A percentile compares a stretch with the other conserved stretches of the same genome.
Evolutionary conservation across 1,140 invertebrate species (phyloP).

Genomic region (Zelostemma sp.): DNA sequence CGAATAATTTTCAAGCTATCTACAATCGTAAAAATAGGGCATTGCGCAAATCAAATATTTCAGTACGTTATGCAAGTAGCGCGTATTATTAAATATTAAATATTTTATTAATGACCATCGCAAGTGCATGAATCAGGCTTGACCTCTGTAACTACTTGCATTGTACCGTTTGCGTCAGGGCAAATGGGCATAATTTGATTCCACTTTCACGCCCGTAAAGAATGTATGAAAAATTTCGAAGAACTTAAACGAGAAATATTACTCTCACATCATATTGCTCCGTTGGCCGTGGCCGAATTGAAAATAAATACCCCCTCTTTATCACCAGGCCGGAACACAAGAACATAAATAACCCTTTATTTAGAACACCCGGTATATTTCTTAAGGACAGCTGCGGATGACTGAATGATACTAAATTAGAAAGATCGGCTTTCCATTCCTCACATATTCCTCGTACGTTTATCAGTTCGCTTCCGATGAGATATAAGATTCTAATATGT

Average conservation of each 20-base stretch:
- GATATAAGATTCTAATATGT: neutral
- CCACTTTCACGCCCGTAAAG: neutral
- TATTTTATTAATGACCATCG: neutral
- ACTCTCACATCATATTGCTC: constrained; percentile 22
- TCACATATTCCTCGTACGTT: constrained; percentile 4
- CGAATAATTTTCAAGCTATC: too few species aligned
- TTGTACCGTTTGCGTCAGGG: too few species aligned
- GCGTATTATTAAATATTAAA: neutral
- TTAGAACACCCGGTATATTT: constrained; percentile 60
- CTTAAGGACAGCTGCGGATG: constrained; percentile 50
- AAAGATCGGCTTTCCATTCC: constrained; percentile 56
- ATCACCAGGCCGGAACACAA: constrained; percentile 43
- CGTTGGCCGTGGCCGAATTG: constrained; percentile 68
- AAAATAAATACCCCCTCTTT: constrained; percentile 62
- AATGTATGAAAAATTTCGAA: constrained; percentile 8
- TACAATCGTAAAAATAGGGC: too few species aligned
- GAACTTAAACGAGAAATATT: constrained; percentile 10
- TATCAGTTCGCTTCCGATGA: neutral
- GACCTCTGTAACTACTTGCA: too few species aligned
- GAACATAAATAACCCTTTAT: constrained; percentile 64
- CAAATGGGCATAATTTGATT: too few species aligned
- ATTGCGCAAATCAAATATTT: too few species aligned
- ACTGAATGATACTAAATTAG: constrained; percentile 57
- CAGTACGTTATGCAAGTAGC: neutral
- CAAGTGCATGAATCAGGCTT: too few species aligned